Evolutionary conservation across 2,113 vertebrate species (phyloP), one percentile per base, ranked within the genome.

Genomic region (Cyanoliseus patagonus): DNA sequence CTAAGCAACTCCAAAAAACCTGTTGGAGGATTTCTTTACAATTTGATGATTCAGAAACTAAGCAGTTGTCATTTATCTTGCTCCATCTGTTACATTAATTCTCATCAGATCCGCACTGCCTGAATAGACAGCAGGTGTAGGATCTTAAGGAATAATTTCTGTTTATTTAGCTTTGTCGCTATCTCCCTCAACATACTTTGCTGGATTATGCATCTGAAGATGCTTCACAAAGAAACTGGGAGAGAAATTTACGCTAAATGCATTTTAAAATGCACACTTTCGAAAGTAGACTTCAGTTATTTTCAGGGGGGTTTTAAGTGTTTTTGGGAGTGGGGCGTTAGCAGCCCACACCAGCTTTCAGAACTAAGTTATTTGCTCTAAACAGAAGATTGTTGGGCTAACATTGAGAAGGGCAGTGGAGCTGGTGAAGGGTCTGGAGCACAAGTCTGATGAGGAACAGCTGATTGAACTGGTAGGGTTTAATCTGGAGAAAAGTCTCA

Each of bases 41-140:
- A 44, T 31, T 61, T 84, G 82, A 88, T 93, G 79, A 87, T 70
- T 75, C 41, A 23, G 80, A 88, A 95, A 92, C 86, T 46, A 62
- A 86, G 61, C 69, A 88, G 35, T 55, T 68, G 59, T 88, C 73
- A 30, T 77, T 97, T 86, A 63, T 72, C 92, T 89, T 77, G 53
- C 79, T 94, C 91, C 85, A 88, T 95, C 95, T 96, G 94, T 83
- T 94, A 39, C 96, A 95, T 92, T 97, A 96, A 96, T 97, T 97
- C 96, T 84, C 94, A 93, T 98, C 96, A 94, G 95, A 95, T 95
- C 70, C 2, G 3, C 42, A 64, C 70, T 69, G 53, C 82, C 82
- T 93, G 90, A 89, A 87, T 68, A 95, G 87, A 90, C 68, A 89
- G 94, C 96, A 92, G 96, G 90, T 97, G 88, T 94, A 83, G 88